phyloP scores from a whole-genome alignment of 1,140 invertebrate species.

The Mamestra configurata region DNA sequence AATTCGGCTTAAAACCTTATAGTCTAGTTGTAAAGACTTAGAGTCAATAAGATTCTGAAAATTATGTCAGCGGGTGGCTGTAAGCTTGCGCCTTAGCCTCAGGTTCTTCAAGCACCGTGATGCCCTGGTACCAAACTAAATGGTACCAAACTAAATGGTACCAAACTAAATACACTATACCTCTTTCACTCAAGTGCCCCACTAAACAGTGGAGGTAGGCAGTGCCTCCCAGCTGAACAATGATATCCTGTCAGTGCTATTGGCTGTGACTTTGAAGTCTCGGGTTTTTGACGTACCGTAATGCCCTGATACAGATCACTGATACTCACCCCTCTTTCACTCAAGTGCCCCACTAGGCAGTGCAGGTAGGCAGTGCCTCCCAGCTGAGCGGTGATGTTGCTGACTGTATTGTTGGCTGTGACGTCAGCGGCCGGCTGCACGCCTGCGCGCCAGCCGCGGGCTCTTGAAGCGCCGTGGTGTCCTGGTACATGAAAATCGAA shows the following conservation, averaged over 20 bases:
- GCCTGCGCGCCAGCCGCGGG: slow-evolving; percentile 77
- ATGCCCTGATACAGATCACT: too few relatives aligned
- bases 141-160: too few relatives aligned
- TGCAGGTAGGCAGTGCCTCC: slow-evolving; percentile 95
- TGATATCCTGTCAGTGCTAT: slow-evolving; percentile 90
- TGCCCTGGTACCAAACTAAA: too few relatives aligned
- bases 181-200: slow-evolving; percentile 83
- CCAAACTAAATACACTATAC: too few relatives aligned
- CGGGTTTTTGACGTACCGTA: too few relatives aligned
- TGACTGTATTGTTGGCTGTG: slow-evolving; percentile 84
- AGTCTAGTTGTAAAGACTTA: too few relatives aligned
- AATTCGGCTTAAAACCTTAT: too few relatives aligned
- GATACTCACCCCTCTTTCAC: slow-evolving; percentile 83
- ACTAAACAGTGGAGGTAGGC: slow-evolving; percentile 93
- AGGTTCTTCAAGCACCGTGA: too few relatives aligned
- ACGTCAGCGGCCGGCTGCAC: slow-evolving; percentile 73
- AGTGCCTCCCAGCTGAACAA: slow-evolving; percentile 94
- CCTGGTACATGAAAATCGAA: slow-evolving; percentile 60
- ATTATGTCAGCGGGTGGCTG: too few relatives aligned
- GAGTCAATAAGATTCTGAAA: too few relatives aligned
- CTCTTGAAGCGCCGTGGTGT: slow-evolving; percentile 78
- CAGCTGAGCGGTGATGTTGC: slow-evolving; percentile 94
- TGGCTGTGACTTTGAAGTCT: too few relatives aligned
- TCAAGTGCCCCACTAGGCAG: slow-evolving; percentile 89
- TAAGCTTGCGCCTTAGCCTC: too few relatives aligned